Evolutionary conservation across 2,797 vertebrate species (phyloP).

Genomic region (Sebastes melanostomus): DNA sequence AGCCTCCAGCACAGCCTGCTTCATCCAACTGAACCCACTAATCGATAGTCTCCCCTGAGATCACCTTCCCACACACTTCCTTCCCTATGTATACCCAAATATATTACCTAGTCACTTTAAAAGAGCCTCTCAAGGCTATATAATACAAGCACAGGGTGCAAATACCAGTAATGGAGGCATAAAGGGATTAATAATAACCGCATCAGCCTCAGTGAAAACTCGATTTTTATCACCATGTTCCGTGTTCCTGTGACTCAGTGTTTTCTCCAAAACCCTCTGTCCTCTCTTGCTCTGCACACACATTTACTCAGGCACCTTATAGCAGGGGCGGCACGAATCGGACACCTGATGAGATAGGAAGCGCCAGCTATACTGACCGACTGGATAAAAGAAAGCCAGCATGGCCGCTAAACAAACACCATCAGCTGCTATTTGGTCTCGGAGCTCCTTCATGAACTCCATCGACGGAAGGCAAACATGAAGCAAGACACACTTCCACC

Average conservation of each 20-base stretch:
- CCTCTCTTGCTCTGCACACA: constrained; percentile 17
- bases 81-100: constrained; percentile 16
- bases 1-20: constrained; percentile 35
- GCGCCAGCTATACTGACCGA: constrained; percentile 36
- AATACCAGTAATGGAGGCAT: constrained; percentile 38
- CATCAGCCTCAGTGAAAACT: constrained; percentile 17
- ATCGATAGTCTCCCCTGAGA: constrained; percentile 61
- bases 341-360: constrained; percentile 58
- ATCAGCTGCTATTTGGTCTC: constrained; percentile 66
- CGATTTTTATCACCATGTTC: not conserved
- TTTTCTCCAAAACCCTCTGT: not conserved
- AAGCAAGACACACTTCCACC: constrained; percentile 47
- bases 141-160: constrained; percentile 18
- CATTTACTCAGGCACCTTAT: constrained; percentile 29
- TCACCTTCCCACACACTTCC: constrained; percentile 40
- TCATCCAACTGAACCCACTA: constrained; percentile 54
- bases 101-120: constrained; percentile 26
- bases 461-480: constrained; percentile 67
- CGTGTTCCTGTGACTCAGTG: constrained; percentile 7
- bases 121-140: constrained; percentile 21
- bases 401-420: constrained; percentile 67
- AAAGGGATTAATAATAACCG: constrained; percentile 15
- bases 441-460: constrained; percentile 69
- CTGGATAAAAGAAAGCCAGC: constrained; percentile 61
- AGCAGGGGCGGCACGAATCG: constrained; percentile 22